phyloP scores from a whole-genome alignment of 1,140 invertebrate genomes.

The Polypedilum pembai region DNA sequence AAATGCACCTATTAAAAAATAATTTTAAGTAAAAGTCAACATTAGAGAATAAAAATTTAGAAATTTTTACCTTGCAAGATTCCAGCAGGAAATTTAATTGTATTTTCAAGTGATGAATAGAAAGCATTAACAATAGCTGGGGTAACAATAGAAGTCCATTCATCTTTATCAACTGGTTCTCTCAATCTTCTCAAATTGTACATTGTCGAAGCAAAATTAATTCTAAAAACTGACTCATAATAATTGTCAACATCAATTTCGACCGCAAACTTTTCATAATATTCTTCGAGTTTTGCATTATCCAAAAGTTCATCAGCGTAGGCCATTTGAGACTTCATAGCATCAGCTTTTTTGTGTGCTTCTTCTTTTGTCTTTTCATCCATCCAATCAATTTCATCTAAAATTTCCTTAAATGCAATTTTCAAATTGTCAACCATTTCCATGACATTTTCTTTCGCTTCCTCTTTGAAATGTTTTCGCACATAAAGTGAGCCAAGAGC shows the following conservation, averaged over 20 bases:
- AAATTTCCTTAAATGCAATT: conserved; percentile 48
- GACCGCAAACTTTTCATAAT: conserved; percentile 41
- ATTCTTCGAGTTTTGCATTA: conserved; percentile 48
- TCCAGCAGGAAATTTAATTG: conserved; percentile 60
- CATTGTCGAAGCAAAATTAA: conserved; percentile 53
- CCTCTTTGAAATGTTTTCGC: conserved; percentile 49
- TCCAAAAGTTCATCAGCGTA: conserved; percentile 54
- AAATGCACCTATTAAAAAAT: conserved; percentile 47
- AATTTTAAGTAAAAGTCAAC: no score
- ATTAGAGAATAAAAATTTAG: no score
- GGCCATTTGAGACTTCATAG: conserved; percentile 49
- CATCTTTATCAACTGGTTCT: conserved; percentile 57
- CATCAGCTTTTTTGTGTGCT: conserved; percentile 47
- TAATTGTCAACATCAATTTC: conserved; percentile 47
- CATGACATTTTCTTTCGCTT: conserved; percentile 48
- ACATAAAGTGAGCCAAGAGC: conserved; percentile 53
- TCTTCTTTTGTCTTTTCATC: conserved; percentile 51
- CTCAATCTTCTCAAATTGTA: conserved; percentile 53
- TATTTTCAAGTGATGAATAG: conserved; percentile 49
- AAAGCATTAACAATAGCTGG: conserved; percentile 60
- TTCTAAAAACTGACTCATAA: conserved; percentile 51
- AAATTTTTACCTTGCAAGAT: conserved; percentile 53
- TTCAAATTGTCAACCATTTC: conserved; percentile 60
- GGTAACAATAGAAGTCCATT: conserved; percentile 58
- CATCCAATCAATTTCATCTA: conserved; percentile 60